A percentile compares a stretch with the other conserved stretches of the same genome.
Conservation (phyloP, 2,888 invertebrate genomes). For the Chrysotoxum bicinctum region DNA sequence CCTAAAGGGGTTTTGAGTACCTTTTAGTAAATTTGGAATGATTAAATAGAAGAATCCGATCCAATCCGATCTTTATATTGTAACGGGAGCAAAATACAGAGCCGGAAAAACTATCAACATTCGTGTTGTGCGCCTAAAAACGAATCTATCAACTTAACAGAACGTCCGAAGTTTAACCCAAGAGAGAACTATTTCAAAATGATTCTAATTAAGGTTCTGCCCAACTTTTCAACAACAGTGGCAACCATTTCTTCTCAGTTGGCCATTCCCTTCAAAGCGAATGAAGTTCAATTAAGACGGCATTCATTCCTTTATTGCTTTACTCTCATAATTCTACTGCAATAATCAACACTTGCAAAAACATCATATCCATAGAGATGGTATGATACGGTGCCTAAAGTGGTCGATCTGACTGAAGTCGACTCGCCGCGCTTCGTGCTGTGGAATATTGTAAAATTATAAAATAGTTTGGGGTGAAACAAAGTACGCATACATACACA, state of each 20-base stretch:
- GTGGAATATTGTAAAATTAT: conserved; percentile 60
- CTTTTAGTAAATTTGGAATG: too few species aligned
- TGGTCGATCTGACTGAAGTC: conserved; percentile 38
- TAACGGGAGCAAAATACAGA: too few species aligned
- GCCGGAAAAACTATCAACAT: too few species aligned
- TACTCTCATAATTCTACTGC: conserved; percentile 16
- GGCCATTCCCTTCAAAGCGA: neutral
- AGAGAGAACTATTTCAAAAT: too few species aligned
- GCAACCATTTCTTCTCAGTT: neutral
- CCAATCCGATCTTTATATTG: too few species aligned
- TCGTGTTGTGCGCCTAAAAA: too few species aligned
- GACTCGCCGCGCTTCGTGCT: conserved; percentile 45
- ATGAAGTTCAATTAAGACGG: conserved; percentile 55
- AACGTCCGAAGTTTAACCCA: too few species aligned
- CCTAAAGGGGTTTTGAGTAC: too few species aligned
- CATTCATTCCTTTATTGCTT: conserved; percentile 39
- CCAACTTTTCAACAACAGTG: neutral
- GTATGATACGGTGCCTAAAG: conserved; percentile 66
- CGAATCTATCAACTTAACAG: too few species aligned
- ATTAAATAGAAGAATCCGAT: too few species aligned
- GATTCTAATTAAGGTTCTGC: neutral
- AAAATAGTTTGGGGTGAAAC: conserved; percentile 58
- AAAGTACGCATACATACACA: conserved; percentile 6
- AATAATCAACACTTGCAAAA: conserved; percentile 38
- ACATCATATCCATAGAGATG: conserved; percentile 34